Percentiles rank a stretch among this genome's conserved stretches.
phyloP scores from a whole-genome alignment of 2,797 vertebrate genomes.

The Crax fasciolata region DNA sequence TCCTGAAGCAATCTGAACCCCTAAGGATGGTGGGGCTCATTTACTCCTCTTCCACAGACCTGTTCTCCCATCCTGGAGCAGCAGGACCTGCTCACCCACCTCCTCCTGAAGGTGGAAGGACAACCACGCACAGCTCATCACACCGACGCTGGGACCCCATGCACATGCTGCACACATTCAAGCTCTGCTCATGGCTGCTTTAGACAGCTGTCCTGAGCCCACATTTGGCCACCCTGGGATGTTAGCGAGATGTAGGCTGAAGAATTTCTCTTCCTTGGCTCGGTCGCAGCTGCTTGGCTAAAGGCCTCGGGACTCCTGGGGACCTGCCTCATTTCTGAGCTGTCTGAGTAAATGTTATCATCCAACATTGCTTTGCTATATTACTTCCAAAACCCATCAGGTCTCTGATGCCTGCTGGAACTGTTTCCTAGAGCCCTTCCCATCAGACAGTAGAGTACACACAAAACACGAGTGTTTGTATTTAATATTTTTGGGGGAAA shows the following conservation, averaged over 20 bases:
- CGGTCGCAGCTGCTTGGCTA: background rate
- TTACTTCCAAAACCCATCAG: background rate
- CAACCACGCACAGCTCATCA: rapidly evolving
- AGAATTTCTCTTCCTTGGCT: background rate
- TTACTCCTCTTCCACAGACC: rapidly evolving
- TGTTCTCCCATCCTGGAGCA: background rate
- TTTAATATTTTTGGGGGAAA: background rate
- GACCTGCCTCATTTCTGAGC: background rate
- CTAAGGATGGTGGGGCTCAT: background rate
- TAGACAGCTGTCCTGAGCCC: background rate
- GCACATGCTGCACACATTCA: rapidly evolving
- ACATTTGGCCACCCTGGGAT: background rate
- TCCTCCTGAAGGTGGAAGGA: background rate
- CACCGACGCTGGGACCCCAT: background rate
- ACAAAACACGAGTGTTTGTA: background rate
- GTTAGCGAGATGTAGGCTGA: background rate
- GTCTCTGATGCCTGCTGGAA: background rate
- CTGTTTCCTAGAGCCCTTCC: background rate
- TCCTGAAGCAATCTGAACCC: background rate
- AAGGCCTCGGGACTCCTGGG: background rate
- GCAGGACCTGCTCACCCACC: background rate
- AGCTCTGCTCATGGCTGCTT: background rate
- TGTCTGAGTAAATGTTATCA: background rate
- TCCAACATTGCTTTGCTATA: background rate
- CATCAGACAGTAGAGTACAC: background rate